phyloP scores from a whole-genome alignment of 2,888 invertebrate species.

The Cancer borealis region DNA sequence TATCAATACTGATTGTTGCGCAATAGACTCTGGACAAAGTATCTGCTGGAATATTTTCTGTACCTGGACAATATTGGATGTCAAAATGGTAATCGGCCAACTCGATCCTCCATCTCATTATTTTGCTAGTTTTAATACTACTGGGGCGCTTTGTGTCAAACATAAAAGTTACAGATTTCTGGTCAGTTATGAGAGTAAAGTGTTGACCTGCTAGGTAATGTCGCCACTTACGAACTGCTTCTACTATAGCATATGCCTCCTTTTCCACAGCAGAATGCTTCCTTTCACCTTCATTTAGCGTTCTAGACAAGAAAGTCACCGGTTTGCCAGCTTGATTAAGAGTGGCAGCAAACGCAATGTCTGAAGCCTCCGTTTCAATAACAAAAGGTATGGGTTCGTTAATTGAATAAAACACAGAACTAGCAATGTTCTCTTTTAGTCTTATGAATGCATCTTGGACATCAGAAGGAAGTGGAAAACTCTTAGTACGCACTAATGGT shows the following conservation, averaged over 20 bases:
- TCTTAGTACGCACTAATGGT: not conserved
- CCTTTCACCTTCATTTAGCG: slow-evolving; percentile 33
- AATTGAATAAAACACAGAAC: slow-evolving; percentile 33
- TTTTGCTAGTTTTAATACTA: slow-evolving; percentile 54
- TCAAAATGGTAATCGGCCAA: slow-evolving; percentile 38
- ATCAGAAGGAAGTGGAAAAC: not conserved
- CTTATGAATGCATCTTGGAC: slow-evolving; percentile 9
- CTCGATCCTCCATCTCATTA: slow-evolving; percentile 56
- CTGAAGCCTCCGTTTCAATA: slow-evolving; percentile 65
- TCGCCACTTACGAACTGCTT: slow-evolving; percentile 48
- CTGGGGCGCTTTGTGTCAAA: not conserved
- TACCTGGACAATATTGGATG: slow-evolving; percentile 53
- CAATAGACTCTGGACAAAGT: slow-evolving; percentile 42
- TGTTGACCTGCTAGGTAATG: slow-evolving; percentile 48
- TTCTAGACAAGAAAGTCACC: slow-evolving; percentile 58
- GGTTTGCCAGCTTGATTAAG: slow-evolving; percentile 53
- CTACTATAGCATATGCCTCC: slow-evolving; percentile 51
- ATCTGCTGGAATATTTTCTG: slow-evolving; percentile 50
- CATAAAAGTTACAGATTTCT: slow-evolving; percentile 60
- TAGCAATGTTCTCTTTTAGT: slow-evolving; percentile 47
- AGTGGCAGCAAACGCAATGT: slow-evolving; percentile 49
- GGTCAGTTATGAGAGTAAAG: slow-evolving; percentile 60
- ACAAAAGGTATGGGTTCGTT: slow-evolving; percentile 30
- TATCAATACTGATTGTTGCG: not conserved
- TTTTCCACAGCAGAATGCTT: slow-evolving; percentile 56